phyloP scores from a whole-genome alignment of 1,140 invertebrate genomes.

The Hirudo medicinalis region DNA sequence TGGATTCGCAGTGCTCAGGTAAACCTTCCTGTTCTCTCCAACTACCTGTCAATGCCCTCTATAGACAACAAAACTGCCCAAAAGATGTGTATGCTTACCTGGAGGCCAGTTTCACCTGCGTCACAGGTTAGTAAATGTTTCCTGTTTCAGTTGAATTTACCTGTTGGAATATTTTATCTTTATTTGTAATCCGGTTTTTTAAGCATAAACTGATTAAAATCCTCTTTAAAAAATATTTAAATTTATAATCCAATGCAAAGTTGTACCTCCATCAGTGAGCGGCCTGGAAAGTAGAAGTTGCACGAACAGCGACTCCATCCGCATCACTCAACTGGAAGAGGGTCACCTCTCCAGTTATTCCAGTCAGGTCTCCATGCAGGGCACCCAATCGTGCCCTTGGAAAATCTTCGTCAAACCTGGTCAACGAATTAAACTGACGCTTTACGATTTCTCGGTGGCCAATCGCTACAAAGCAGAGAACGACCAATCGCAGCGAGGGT shows the following conservation, averaged over 20 bases:
- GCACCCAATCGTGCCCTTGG: slow-evolving; percentile 20
- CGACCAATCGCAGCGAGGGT: neutral
- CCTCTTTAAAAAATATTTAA: neutral
- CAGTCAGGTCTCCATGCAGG: slow-evolving; percentile 16
- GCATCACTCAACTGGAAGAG: neutral
- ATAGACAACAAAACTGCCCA: slow-evolving; percentile 6
- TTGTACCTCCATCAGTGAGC: neutral
- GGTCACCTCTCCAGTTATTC: slow-evolving; percentile 20
- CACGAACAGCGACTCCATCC: neutral
- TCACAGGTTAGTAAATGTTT: neutral
- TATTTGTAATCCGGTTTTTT: neutral
- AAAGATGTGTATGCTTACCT: slow-evolving; percentile 13
- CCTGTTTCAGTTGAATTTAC: neutral
- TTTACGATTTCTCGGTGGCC: slow-evolving; percentile 16
- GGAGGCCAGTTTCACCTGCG: slow-evolving; percentile 13
- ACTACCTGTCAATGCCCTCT: neutral
- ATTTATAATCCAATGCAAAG: neutral
- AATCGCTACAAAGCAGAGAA: too few relatives aligned
- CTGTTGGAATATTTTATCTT: neutral
- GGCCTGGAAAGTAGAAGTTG: too few relatives aligned
- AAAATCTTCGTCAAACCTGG: slow-evolving; percentile 12
- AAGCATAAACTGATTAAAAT: neutral
- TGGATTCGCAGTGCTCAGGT: slow-evolving; percentile 16
- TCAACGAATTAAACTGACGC: slow-evolving; percentile 21
- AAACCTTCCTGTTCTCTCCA: neutral